Percentiles rank a stretch among this genome's conserved stretches.
These are phyloP conservation scores for Spodoptera exigua DNA, from an alignment of 2,888 invertebrate species.

Conservation along the genomic window DNA sequence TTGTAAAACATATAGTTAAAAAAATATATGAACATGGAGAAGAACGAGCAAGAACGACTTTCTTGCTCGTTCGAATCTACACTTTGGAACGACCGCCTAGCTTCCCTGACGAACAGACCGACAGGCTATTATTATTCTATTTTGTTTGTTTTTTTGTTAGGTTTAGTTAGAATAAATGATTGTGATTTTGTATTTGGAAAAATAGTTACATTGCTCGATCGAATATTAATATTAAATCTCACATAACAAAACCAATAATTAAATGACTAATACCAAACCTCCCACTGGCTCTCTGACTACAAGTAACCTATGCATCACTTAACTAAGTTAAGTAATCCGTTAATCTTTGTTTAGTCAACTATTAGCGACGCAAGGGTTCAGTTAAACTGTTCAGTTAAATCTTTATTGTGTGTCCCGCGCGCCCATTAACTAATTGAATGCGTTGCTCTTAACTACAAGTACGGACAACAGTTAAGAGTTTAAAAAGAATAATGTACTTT, in stretches of 20 bases:
- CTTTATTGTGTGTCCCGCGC: conserved; percentile 47
- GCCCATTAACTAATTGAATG: conserved; percentile 54
- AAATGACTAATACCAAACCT: background rate
- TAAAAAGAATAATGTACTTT: background rate
- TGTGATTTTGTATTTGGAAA: no score
- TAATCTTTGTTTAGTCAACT: conserved; percentile 72
- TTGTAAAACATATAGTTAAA: no score
- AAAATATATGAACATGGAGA: no score
- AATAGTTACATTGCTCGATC: no score
- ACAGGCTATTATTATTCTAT: no score
- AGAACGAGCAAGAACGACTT: no score
- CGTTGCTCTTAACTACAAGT: conserved; percentile 6
- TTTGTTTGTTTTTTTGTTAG: no score
- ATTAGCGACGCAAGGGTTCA: conserved; percentile 62
- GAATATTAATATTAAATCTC: no score
- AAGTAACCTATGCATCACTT: conserved; percentile 59
- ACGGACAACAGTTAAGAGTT: background rate
- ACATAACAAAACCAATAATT: background rate
- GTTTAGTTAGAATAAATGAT: no score
- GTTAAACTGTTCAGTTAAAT: conserved; percentile 53
- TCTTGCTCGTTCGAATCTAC: no score
- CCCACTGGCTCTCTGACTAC: conserved; percentile 39
- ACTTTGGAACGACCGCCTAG: no score
- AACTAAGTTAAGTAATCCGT: conserved; percentile 65
- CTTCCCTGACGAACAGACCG: no score